Evolutionary conservation across 2,888 invertebrate species (phyloP), one percentile per base, ranked within the genome.

Genomic region (Lithosia quadra): DNA sequence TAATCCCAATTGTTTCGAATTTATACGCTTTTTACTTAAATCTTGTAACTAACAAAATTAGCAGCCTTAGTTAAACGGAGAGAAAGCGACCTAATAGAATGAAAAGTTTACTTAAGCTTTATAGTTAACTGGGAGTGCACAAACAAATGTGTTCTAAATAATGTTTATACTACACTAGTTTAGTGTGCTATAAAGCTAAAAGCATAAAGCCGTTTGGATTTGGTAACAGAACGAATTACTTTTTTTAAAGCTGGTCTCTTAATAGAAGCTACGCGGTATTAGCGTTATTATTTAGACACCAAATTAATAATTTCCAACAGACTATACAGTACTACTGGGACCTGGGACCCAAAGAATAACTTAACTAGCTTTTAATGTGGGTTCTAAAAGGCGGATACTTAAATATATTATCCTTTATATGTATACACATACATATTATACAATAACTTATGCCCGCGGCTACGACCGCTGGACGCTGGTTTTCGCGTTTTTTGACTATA

Each of bases 11-110:
- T 49, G 49, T 15, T 49, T 49, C 18, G 49, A 49, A n/a, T n/a
- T n/a, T n/a, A 9, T 49, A n/a, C 18, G 18, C 49, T 9, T n/a
- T 18, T 9, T 49, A 49, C 18, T 49, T 49, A 49, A n/a, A 49
- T 49, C 49, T 49, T 49, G n/a, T 9, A 49, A 49, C 49, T 49
- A 49, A 65, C 69, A 71, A 79, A 72, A 69, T 79, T 78, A 70
- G 76, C 72, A 76, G 71, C 56, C 72, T 78, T 64, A 68, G 77
- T 71, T 71, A 5, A 55, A 62, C 28, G 36, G 69, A 34, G 24
- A 57, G 69, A 76, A 72, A 79, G 70, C 74, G 71, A 72, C 72
- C 71, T 79, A 78, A 61, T 61, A 69, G 68, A 72, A 74, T 74
- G 74, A 74, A 79, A 74, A 74, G 69, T 78, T 79, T 63, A 57